Percentiles rank a stretch among this genome's conserved stretches.
Evolutionary conservation across 2,113 vertebrate genomes (phyloP).

Genomic region (Cyanoderma ruficeps): DNA sequence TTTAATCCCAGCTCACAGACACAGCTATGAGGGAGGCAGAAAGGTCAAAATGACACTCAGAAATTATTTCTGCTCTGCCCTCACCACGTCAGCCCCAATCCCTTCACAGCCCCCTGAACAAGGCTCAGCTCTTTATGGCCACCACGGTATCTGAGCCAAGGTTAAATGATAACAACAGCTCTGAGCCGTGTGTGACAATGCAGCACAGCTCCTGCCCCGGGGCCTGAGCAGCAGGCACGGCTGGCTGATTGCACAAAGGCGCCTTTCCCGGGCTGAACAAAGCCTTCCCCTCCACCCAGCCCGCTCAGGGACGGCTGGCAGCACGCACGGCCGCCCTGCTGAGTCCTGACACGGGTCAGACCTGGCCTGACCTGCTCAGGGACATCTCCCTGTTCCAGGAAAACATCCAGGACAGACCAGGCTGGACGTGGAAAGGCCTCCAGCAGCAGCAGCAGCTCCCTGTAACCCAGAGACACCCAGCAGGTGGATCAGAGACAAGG

Average conservation of each 20-base stretch:
- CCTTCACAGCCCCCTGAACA: not conserved
- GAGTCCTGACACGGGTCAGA: not conserved
- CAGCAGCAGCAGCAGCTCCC: not conserved
- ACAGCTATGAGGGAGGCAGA: not conserved
- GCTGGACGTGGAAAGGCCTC: not conserved
- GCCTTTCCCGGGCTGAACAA: not conserved
- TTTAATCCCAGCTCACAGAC: not conserved
- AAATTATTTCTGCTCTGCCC: not conserved
- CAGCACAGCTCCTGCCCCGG: not conserved
- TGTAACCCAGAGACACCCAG: not conserved
- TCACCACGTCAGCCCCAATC: not conserved
- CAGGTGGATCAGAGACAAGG: not conserved
- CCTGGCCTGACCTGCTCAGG: not conserved
- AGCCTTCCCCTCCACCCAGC: not conserved
- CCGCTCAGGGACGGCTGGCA: not conserved
- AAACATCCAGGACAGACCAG: not conserved
- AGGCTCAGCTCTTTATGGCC: not conserved
- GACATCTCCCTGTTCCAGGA: not conserved
- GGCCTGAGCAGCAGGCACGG: not conserved
- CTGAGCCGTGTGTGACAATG: not conserved
- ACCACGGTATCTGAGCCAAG: not conserved
- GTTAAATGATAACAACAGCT: not conserved
- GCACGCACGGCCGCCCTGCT: fast-evolving
- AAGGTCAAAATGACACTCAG: not conserved
- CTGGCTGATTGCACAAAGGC: not conserved